These are phyloP conservation scores for Tipula confusa DNA, from an alignment of 2,888 invertebrate species.

Conservation along the genomic window DNA sequence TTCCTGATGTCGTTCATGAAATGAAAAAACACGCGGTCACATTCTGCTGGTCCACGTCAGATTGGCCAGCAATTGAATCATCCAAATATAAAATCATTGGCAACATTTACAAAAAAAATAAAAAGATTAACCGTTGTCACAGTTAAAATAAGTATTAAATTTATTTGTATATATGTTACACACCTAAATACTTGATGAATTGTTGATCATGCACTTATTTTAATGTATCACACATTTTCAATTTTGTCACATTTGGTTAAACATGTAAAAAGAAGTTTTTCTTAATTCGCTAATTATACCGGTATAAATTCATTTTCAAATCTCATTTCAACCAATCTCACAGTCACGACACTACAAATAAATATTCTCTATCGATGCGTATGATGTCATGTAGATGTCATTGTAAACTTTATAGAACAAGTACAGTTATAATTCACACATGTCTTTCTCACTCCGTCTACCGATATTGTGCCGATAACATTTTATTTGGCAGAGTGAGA, in stretches of 20 bases:
- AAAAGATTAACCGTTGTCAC: no score
- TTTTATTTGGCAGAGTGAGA: background rate
- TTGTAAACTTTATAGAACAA: background rate
- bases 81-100: no score
- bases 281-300: background rate
- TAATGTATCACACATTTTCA: background rate
- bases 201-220: background rate
- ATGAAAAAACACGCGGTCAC: no score
- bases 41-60: no score
- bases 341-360: no score
- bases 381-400: slow-evolving; percentile 12
- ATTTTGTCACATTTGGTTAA: background rate
- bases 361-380: background rate
- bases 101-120: no score
- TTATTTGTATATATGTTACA: background rate
- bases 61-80: no score
- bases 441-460: background rate
- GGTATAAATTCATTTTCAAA: background rate
- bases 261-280: no score
- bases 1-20: no score
- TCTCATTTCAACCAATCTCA: background rate
- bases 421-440: background rate
- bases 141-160: no score
- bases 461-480: no score
- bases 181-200: background rate